Conservation (phyloP, 2,113 vertebrate genomes). For the Tetrao urogallus region DNA sequence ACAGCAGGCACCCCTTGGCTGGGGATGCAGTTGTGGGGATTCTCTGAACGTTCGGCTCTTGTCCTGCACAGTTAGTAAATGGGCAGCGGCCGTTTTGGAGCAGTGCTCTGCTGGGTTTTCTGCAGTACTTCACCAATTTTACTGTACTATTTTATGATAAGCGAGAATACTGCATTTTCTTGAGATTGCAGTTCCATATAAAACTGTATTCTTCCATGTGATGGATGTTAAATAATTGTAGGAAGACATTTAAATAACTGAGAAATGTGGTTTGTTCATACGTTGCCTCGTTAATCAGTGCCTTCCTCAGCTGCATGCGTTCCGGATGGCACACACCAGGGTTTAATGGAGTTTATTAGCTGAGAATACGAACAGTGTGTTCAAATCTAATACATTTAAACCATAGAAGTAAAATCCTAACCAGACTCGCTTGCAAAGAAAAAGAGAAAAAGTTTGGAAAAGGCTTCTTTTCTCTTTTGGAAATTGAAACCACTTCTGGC, state of each 20-base stretch:
- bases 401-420: not conserved
- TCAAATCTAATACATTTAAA: not conserved
- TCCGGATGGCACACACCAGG: not conserved
- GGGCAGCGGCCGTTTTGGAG: constrained; percentile 33
- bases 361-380: not conserved
- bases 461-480: not conserved
- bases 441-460: constrained; percentile 15
- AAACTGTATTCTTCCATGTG: constrained; percentile 49
- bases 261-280: constrained; percentile 61
- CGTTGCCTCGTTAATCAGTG: constrained; percentile 59
- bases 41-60: not conserved
- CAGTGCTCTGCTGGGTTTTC: constrained; percentile 36
- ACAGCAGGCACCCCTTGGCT: rapidly evolving
- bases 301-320: not conserved
- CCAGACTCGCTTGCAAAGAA: not conserved
- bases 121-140: constrained; percentile 36
- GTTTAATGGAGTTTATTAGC: constrained; percentile 37
- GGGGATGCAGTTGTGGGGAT: not conserved
- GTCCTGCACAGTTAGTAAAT: constrained; percentile 26
- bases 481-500: not conserved
- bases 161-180: constrained; percentile 58
- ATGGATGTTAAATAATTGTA: constrained; percentile 64
- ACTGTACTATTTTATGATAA: not conserved
- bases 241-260: constrained; percentile 64
- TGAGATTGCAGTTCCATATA: not conserved